Conservation (phyloP, 2,888 invertebrate genomes). For the Temnothorax rugatulus region DNA sequence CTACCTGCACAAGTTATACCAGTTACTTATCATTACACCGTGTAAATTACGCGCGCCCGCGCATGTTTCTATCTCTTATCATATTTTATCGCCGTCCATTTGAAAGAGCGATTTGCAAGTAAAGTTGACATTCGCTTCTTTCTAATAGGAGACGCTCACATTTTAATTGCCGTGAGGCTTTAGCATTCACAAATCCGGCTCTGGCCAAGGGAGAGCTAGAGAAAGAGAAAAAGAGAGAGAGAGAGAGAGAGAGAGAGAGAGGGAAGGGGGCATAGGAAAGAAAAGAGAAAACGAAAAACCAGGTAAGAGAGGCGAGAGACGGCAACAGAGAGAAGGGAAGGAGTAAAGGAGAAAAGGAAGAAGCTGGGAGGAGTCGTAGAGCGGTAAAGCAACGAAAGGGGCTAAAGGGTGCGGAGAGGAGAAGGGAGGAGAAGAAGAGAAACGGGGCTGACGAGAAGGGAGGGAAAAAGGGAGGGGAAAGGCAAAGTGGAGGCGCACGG, state of each 20-base stretch:
- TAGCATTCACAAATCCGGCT: slow-evolving; percentile 33
- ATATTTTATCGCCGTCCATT: not conserved
- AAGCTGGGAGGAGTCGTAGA: slow-evolving; percentile 35
- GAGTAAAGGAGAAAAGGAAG: slow-evolving; percentile 43
- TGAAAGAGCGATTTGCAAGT: not conserved
- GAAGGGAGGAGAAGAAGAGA: slow-evolving; percentile 11
- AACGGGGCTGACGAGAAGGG: not conserved
- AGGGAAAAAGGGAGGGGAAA: not conserved
- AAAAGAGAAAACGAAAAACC: slow-evolving; percentile 15
- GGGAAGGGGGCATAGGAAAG: not conserved
- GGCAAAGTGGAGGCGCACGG: slow-evolving; percentile 27
- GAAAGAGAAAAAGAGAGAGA: not conserved
- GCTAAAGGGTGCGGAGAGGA: not conserved
- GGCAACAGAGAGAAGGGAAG: slow-evolving; percentile 22
- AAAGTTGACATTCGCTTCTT: not conserved
- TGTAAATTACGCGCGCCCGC: not conserved
- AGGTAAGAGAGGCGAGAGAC: slow-evolving; percentile 31
- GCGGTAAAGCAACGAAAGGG: slow-evolving; percentile 31
- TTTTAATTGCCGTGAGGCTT: slow-evolving; percentile 13
- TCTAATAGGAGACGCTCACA: slow-evolving; percentile 16
- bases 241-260: not conserved
- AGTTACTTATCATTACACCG: not conserved
- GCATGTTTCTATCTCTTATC: not conserved
- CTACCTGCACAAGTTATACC: not conserved
- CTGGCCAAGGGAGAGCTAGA: slow-evolving; percentile 10